These are phyloP conservation scores for Noctua fimbriata DNA, from an alignment of 2,888 invertebrate genomes.

Conservation along the genomic window DNA sequence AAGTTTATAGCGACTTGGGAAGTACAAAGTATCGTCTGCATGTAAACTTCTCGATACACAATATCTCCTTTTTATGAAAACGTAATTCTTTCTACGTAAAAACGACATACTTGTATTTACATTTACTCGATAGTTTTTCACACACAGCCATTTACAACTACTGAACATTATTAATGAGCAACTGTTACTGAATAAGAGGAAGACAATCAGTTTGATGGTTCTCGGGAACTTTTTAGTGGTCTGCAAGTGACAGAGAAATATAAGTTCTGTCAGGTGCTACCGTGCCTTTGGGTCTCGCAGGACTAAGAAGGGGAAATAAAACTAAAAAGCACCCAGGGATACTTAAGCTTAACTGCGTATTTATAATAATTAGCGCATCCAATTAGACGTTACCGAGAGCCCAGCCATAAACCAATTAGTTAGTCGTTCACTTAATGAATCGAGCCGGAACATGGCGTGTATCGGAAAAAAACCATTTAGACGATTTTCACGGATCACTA, in stretches of 20 bases:
- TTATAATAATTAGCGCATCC: no score
- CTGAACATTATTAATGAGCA: conserved; percentile 1
- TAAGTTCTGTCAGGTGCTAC: neutral
- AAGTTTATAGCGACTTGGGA: no score
- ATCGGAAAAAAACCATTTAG: no score
- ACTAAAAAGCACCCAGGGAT: neutral
- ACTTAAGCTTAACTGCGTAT: no score
- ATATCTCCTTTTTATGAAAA: conserved; percentile 76
- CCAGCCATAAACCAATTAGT: no score
- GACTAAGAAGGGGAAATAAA: neutral
- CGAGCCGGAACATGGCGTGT: no score
- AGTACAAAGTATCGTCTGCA: no score
- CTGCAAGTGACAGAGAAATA: neutral
- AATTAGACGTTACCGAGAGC: no score
- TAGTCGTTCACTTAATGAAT: no score
- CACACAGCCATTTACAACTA: conserved; percentile 51
- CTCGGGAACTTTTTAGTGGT: neutral
- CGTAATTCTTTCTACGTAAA: conserved; percentile 65
- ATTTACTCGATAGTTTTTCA: neutral
- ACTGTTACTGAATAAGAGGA: neutral
- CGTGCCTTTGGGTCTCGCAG: neutral
- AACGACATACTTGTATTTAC: conserved; percentile 59
- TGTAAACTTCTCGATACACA: conserved; percentile 42
- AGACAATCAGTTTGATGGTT: neutral
- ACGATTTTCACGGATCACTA: conserved; percentile 70